Percentiles rank a stretch among this genome's conserved stretches.
Evolutionary conservation across 2,797 vertebrate species (phyloP).

Genomic region (Microctenopoma steveboyesi): DNA sequence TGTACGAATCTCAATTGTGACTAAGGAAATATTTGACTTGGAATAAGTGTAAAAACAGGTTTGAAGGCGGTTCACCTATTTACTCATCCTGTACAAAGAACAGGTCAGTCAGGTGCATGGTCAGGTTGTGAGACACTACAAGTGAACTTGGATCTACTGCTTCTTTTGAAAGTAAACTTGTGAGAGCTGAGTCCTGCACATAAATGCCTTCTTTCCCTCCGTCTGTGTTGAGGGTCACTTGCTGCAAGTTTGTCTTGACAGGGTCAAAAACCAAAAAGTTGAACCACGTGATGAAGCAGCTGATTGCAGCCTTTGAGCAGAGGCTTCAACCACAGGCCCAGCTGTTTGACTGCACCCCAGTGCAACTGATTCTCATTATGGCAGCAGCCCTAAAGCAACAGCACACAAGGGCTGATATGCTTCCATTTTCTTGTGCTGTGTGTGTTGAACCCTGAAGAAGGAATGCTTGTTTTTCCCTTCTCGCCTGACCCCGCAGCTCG

Average conservation of each 20-base stretch:
- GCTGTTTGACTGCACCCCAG: constrained; percentile 60
- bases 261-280: constrained; percentile 50
- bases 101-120: background rate
- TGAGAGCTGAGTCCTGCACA: background rate
- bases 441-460: constrained; percentile 54
- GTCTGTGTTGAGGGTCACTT: background rate
- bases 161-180: constrained; percentile 3
- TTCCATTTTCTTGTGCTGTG: constrained; percentile 8
- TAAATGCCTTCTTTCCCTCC: background rate
- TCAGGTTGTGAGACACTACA: constrained; percentile 32
- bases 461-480: constrained; percentile 30
- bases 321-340: constrained; percentile 53
- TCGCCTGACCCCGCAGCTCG: background rate
- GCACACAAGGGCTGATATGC: constrained; percentile 34
- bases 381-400: constrained; percentile 61
- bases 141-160: background rate
- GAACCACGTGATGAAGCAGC: constrained; percentile 51
- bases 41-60: background rate
- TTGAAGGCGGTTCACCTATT: too few species aligned
- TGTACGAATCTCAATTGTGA: rapidly evolving
- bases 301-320: constrained; percentile 57
- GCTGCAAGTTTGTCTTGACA: background rate
- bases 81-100: constrained; percentile 12
- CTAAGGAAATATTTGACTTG: background rate
- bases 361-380: constrained; percentile 45